A percentile compares a stretch with the other conserved stretches of the same genome.
phyloP scores from a whole-genome alignment of 2,888 invertebrate species.

The Drosophila austrosaltans region DNA sequence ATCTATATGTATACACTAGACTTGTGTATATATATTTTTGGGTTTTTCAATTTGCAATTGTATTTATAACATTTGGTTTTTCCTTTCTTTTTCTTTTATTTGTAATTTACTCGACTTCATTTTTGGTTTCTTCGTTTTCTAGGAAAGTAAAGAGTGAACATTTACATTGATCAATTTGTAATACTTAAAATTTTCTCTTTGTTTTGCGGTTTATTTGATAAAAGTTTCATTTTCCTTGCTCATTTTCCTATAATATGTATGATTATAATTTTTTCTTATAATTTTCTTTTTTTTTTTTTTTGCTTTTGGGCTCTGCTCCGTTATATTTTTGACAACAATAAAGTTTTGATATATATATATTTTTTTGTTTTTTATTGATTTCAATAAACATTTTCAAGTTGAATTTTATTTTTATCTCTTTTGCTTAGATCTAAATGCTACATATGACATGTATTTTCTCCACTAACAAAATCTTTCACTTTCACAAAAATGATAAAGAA shows the following conservation, averaged over 20 bases:
- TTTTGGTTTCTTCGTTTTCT: slow-evolving; percentile 14
- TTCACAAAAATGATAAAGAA: background rate
- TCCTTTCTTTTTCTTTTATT: too few relatives aligned
- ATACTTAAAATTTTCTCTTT: slow-evolving; percentile 42
- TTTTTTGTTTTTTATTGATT: background rate
- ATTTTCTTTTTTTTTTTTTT: slow-evolving; percentile 18
- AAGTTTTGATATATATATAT: slow-evolving; percentile 35
- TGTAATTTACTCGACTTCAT: background rate
- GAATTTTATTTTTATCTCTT: slow-evolving; percentile 7
- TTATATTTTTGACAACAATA: slow-evolving; percentile 38
- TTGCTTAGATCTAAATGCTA: slow-evolving; percentile 37
- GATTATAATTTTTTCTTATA: slow-evolving; percentile 17
- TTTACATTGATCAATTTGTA: slow-evolving; percentile 45
- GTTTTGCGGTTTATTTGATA: slow-evolving; percentile 20
- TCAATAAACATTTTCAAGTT: slow-evolving; percentile 3
- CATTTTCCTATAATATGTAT: slow-evolving; percentile 1
- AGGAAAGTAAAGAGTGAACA: slow-evolving; percentile 41
- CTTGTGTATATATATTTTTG: slow-evolving; percentile 13
- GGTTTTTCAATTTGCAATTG: slow-evolving; percentile 41
- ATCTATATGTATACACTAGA: slow-evolving; percentile 20
- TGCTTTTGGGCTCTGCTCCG: slow-evolving; percentile 7
- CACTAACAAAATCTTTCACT: slow-evolving; percentile 16
- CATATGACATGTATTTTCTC: slow-evolving; percentile 71
- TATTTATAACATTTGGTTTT: slow-evolving; percentile 31
- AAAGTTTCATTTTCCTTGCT: slow-evolving; percentile 21